Evolutionary conservation across 2,797 vertebrate genomes (phyloP).

Genomic region (Leptoclinus maculatus): DNA sequence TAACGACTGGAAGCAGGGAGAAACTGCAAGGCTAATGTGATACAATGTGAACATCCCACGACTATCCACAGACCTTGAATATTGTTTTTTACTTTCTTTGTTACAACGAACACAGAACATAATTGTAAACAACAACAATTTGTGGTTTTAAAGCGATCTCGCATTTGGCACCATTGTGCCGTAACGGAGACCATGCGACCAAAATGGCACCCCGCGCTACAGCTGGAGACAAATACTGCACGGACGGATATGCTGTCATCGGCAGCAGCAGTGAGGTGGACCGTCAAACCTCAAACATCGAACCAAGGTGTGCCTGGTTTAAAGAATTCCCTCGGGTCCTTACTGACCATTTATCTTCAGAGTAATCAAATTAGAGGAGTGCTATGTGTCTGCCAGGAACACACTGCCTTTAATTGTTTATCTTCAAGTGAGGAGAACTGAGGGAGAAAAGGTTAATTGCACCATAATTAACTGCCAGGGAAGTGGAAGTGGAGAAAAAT

Average conservation of each 20-base stretch:
- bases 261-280: background rate
- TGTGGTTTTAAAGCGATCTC: background rate
- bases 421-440: conserved; percentile 15
- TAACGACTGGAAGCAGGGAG: background rate
- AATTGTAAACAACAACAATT: background rate
- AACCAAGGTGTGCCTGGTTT: background rate
- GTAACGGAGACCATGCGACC: background rate
- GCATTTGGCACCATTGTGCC: background rate
- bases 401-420: conserved; percentile 24
- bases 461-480: conserved; percentile 29
- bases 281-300: background rate
- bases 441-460: conserved; percentile 31
- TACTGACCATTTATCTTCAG: conserved; percentile 16
- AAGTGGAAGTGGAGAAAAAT: conserved; percentile 8
- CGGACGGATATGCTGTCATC: background rate
- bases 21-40: background rate
- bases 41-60: background rate
- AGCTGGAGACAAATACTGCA: background rate
- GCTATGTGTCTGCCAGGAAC: conserved; percentile 20
- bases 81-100: background rate
- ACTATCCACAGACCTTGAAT: background rate
- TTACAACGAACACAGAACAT: background rate
- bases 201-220: background rate
- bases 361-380: conserved; percentile 26
- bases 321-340: conserved; percentile 4